These are phyloP conservation scores for Virgularia gustaviana DNA, from an alignment of 92 coral and sea anemone genomes.

Conservation along the genomic window DNA sequence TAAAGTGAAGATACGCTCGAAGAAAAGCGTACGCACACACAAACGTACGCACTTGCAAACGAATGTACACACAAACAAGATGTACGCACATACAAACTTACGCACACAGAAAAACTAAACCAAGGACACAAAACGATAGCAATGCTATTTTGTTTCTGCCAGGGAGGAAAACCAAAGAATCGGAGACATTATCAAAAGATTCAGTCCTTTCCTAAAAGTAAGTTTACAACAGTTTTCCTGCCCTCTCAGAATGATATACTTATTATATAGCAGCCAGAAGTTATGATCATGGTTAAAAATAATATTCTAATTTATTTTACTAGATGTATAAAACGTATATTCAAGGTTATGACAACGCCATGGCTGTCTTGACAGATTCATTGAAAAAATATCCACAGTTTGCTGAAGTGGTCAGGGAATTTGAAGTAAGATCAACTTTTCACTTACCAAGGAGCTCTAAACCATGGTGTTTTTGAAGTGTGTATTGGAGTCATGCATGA, in stretches of 20 bases:
- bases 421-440: constrained; percentile 71
- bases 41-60: no score
- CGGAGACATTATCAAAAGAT: constrained; percentile 89
- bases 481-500: not conserved
- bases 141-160: not conserved
- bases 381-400: constrained; percentile 85
- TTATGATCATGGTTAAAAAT: no score
- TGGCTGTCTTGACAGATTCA: constrained; percentile 73
- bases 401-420: constrained; percentile 75
- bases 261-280: not conserved
- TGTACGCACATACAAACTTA: no score
- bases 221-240: not conserved
- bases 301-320: constrained; percentile 2
- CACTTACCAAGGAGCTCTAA: no score
- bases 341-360: constrained; percentile 87
- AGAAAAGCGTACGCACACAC: no score
- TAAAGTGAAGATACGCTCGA: no score
- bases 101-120: no score
- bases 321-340: constrained; percentile 94
- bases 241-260: not conserved
- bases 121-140: no score
- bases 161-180: constrained; percentile 94
- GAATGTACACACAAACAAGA: no score
- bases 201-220: constrained; percentile 92
- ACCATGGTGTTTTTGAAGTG: not conserved